These are phyloP conservation scores for Peromyscus californicus DNA, from an alignment of 2,113 vertebrate species.

Conservation along the genomic window DNA sequence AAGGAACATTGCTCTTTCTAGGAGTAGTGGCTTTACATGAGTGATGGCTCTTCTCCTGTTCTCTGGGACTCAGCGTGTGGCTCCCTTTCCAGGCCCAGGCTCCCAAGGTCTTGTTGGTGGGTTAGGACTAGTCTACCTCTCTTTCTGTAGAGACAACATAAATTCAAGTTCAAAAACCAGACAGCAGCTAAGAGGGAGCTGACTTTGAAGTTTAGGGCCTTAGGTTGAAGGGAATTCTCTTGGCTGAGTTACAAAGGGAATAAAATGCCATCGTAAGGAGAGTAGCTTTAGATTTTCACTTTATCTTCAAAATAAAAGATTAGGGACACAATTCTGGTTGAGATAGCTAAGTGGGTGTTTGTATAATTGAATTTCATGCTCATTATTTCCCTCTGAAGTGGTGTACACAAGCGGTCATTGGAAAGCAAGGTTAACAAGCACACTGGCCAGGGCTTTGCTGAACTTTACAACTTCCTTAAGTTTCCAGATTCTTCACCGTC, in stretches of 20 bases:
- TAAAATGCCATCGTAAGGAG: conserved; percentile 80
- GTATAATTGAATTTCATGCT: conserved; percentile 97
- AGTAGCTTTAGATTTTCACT: conserved; percentile 81
- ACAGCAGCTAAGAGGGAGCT: conserved; percentile 60
- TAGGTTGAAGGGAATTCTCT: conserved; percentile 79
- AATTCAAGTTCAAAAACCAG: conserved; percentile 69
- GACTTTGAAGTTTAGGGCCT: conserved; percentile 80
- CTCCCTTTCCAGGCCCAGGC: neutral
- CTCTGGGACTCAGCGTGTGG: too few relatives aligned
- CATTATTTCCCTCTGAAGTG: conserved; percentile 95
- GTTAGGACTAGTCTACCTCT: neutral
- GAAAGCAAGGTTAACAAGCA: conserved; percentile 89
- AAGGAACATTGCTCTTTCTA: neutral
- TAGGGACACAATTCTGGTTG: conserved; percentile 92
- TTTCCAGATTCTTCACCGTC: conserved; percentile 52
- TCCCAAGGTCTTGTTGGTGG: neutral
- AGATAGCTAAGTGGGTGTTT: conserved; percentile 89
- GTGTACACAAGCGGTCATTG: conserved; percentile 96
- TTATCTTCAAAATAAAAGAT: conserved; percentile 90
- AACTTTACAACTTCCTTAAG: conserved; percentile 82
- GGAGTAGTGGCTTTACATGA: rapidly evolving
- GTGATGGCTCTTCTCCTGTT: rapidly evolving
- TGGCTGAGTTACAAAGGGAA: conserved; percentile 83
- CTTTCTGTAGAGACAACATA: conserved; percentile 48
- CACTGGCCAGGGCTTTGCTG: conserved; percentile 88